Percentiles rank a stretch among this genome's conserved stretches.
phyloP scores from a whole-genome alignment of 1,140 invertebrate genomes.

The Sesamia nonagrioides region DNA sequence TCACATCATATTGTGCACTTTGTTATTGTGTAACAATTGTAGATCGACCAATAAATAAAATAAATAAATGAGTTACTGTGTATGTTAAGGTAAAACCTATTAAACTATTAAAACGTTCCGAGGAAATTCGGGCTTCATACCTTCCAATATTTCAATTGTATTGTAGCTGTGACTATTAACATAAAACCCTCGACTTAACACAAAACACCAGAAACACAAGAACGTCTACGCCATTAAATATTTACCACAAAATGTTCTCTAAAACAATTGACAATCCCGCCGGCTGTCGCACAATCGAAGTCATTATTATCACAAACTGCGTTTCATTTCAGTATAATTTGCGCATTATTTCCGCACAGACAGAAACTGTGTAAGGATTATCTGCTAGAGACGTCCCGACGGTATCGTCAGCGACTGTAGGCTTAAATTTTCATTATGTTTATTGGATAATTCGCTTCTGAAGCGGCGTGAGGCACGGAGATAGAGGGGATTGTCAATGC shows the following conservation, averaged over 20 bases:
- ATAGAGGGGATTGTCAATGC: slow-evolving; percentile 84
- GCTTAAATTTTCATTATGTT: slow-evolving; percentile 87
- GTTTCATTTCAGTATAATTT: slow-evolving; percentile 75
- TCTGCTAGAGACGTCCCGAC: slow-evolving; percentile 79
- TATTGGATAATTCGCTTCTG: slow-evolving; percentile 84
- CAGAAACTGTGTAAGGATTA: slow-evolving; percentile 75
- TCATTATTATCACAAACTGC: slow-evolving; percentile 56
- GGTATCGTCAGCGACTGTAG: slow-evolving; percentile 77
- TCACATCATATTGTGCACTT: too few relatives aligned
- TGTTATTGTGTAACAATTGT: too few relatives aligned
- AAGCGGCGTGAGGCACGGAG: slow-evolving; percentile 76
- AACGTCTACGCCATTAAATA: background rate
- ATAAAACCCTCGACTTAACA: background rate
- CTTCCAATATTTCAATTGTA: background rate
- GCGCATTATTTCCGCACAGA: slow-evolving; percentile 73
- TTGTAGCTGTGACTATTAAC: too few relatives aligned
- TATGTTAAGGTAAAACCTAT: too few relatives aligned
- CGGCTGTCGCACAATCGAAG: slow-evolving; percentile 9
- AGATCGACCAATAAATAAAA: too few relatives aligned
- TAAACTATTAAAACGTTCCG: too few relatives aligned
- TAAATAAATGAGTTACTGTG: too few relatives aligned
- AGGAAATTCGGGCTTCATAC: too few relatives aligned
- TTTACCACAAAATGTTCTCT: background rate
- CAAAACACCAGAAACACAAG: background rate
- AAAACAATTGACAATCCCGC: slow-evolving; percentile 34